These are phyloP conservation scores for Phylloscopus whistleri DNA, from an alignment of 2,113 vertebrate species.

Conservation along the genomic window DNA sequence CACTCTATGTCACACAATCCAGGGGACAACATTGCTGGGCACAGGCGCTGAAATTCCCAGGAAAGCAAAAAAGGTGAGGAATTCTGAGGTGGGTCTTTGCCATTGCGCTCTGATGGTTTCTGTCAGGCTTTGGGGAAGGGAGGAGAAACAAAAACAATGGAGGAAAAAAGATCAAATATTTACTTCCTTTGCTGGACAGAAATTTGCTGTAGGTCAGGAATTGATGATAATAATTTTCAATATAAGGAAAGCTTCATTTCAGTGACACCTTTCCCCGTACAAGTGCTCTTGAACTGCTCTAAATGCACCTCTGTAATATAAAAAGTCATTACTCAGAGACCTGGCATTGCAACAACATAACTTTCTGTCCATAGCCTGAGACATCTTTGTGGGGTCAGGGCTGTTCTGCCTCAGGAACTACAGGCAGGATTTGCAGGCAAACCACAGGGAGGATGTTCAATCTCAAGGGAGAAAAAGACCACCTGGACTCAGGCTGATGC, in stretches of 20 bases:
- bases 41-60: background rate
- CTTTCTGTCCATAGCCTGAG: background rate
- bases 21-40: background rate
- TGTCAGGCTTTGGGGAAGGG: background rate
- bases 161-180: background rate
- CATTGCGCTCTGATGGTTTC: background rate
- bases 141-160: background rate
- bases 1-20: background rate
- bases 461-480: background rate
- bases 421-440: background rate
- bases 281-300: background rate
- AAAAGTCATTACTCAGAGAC: background rate
- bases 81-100: background rate
- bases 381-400: background rate
- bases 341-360: background rate
- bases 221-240: background rate
- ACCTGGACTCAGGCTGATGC: background rate
- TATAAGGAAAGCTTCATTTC: background rate
- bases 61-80: background rate
- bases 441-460: background rate
- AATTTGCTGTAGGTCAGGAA: background rate
- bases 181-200: background rate
- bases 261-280: background rate
- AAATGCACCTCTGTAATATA: background rate
- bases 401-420: background rate